Evolutionary conservation across 2,797 vertebrate genomes (phyloP), one percentile per base, ranked within the genome.

Genomic region (Apogon talboti): DNA sequence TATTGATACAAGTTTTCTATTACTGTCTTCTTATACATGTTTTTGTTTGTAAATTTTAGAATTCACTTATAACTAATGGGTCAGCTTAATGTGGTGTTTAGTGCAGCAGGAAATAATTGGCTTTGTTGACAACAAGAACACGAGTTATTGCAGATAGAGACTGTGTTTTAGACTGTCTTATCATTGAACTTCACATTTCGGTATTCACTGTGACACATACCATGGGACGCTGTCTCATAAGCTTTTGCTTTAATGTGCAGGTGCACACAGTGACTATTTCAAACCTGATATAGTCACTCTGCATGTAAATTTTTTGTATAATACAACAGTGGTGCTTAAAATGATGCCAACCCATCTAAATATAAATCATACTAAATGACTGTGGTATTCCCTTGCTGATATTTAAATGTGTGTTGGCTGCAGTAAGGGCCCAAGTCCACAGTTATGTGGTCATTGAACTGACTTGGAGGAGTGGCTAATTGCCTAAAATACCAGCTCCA

Each of bases 401-500:
- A 28, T 61, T 21, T 51, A 44, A 59, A 50, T 42, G 52, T 62
- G 15, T 46, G 12, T 42, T 49, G 42, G 7, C 48, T 60, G 46
- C 37, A 51, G 18, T 3, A 15, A 18, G 12, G 15, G 28, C 55
- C 28, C 45, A 7, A 42, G 47, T 24, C 63, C 43, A 42, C 47
- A 61, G 54, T 61, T 13, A n/a, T 30, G 6, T 55, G 58, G 73
- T 71, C 57, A 49, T 69, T 77, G 66, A 74, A 79, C 21, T 49
- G 53, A 61, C 52, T 13, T 28, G 60, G 57, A 60, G 67, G 74
- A 44, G 72, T 58, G 59, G 63, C 68, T 66, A 28, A 70, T 73
- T 65, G 61, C 57, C 62, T 51, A 41, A 85, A 83, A 83, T 78
- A 79, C 73, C 81, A 63, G 42, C 66, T 78, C 45, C 69, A 62